These are phyloP conservation scores for Rhagium mordax DNA, from an alignment of 2,888 invertebrate species.

Conservation along the genomic window DNA sequence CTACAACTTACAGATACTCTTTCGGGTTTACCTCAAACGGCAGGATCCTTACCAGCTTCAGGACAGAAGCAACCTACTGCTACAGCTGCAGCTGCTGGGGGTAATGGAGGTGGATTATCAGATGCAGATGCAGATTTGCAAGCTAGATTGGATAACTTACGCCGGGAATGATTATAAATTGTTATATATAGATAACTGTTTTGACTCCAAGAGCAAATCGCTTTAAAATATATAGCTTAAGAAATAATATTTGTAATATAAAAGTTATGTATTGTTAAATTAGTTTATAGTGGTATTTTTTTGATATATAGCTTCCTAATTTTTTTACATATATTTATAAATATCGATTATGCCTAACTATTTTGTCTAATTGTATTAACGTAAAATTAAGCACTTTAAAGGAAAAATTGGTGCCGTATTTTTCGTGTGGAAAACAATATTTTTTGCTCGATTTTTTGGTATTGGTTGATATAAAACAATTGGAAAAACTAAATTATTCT, in stretches of 20 bases:
- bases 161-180: constrained; percentile 79
- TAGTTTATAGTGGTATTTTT: constrained; percentile 15
- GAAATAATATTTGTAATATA: constrained; percentile 27
- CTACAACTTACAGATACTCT: constrained; percentile 95
- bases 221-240: constrained; percentile 13
- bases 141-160: constrained; percentile 94
- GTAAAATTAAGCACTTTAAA: neutral
- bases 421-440: neutral
- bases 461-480: no score
- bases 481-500: neutral
- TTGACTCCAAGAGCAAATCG: neutral
- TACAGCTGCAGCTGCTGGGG: constrained; percentile 70
- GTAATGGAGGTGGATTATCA: constrained; percentile 71
- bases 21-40: constrained; percentile 86
- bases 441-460: no score
- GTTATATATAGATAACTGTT: neutral
- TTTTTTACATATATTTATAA: constrained; percentile 2
- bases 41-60: constrained; percentile 73
- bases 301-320: neutral
- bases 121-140: constrained; percentile 98
- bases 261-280: constrained; percentile 26
- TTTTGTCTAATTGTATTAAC: neutral
- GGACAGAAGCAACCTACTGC: constrained; percentile 78
- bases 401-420: neutral
- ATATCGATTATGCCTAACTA: neutral